Base-by-base conservation (phyloP, 2,888 invertebrate species). In the Dromius quadrimaculatus region DNA sequence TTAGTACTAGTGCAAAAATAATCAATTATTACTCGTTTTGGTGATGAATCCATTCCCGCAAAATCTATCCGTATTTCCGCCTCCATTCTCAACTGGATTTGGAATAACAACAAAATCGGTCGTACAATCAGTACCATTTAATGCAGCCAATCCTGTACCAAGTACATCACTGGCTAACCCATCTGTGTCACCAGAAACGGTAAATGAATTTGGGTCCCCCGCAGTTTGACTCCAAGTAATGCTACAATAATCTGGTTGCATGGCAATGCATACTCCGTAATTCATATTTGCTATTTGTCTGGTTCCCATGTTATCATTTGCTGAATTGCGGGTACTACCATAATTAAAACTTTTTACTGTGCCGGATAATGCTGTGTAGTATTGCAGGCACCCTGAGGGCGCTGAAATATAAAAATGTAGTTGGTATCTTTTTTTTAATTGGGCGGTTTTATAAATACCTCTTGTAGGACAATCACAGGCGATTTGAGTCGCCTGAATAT, bases 41-140 rank as follows among this genome's bases (percentile, higher is more conserved):
- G 88, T 78, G 1, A 87, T 84, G 75, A 93, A 87, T 2, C 89
- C 90, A 71, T 90, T 83, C 0, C 93, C 92, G 77, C 93, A 93
- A 82, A 92, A 92, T 43, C 93, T 84, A 77, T 93, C 93, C 1
- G 86, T 85, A 71, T 84, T 83, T 17, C 80, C 66, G 41, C 77
- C 79, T 47, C 85, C 84, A 9, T 84, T 84, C 41, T 76, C 79
- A 13, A 82, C 80, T 0, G 92, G 90, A 80, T 89, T 88, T 1
- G 93, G 90, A 75, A 94, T 89, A 2, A 92, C 87, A 6, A 93
- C 87, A 77, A 89, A 93, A 82, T 93, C 93, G 0, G 88, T 88
- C 47, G 84, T 86, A 77, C 93, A 93, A 1, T 82, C 83, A 5
- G 82, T 84, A 41, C 87, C 89, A 77, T 85, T 87, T 11, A 87